Conservation (phyloP, 2,113 vertebrate genomes). For the Phylloscopus trochiloides region DNA sequence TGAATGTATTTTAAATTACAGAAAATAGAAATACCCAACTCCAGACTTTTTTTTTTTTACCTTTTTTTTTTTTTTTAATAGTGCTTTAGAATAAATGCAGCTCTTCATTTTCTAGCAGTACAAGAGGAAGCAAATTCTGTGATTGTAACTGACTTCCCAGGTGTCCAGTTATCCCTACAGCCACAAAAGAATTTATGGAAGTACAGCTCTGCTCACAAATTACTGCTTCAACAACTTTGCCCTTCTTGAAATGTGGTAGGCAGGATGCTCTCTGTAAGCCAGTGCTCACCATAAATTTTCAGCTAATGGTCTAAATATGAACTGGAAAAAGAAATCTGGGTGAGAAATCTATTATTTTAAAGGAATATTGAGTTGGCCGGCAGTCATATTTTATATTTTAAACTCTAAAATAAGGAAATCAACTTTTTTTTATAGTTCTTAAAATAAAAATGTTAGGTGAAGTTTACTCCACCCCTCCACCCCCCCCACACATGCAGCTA, state of each 20-base stretch:
- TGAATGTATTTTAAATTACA: not conserved
- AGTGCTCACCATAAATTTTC: not conserved
- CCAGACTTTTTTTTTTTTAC: not conserved
- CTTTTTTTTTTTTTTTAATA: too few relatives aligned
- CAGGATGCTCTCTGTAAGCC: not conserved
- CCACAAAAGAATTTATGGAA: not conserved
- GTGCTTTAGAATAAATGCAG: not conserved
- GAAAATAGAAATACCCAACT: not conserved
- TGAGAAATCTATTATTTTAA: not conserved
- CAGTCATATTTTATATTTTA: not conserved
- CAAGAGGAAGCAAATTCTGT: not conserved
- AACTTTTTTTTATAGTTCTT: not conserved
- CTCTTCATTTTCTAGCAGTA: not conserved
- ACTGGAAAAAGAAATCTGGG: not conserved
- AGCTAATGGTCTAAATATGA: not conserved
- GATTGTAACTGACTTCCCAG: rapidly evolving
- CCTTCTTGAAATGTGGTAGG: not conserved
- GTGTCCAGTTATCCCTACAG: not conserved
- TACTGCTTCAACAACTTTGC: not conserved
- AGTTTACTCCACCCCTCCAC: too few relatives aligned
- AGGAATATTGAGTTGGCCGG: not conserved
- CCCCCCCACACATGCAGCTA: too few relatives aligned
- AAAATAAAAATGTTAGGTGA: not conserved
- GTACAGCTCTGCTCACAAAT: not conserved
- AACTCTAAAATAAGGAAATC: not conserved